Conservation (phyloP, 2,797 vertebrate species). For the Chelon labrosus region DNA sequence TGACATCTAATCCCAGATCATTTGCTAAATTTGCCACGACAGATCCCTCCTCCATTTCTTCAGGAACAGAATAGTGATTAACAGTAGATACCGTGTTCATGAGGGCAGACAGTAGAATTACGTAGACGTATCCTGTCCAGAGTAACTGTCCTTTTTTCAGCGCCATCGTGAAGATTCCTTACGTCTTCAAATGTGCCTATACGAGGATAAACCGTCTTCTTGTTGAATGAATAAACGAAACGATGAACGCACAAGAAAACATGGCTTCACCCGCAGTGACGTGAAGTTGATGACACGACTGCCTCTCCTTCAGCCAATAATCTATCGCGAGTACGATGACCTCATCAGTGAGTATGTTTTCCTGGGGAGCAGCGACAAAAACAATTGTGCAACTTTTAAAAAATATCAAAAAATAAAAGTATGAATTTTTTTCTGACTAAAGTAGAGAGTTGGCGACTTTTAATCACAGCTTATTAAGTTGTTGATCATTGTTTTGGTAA, state of each 20-base stretch:
- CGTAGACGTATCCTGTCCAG: constrained; percentile 29
- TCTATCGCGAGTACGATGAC: background rate
- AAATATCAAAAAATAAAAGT: too few species aligned
- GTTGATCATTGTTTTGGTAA: too few species aligned
- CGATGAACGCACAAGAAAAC: background rate
- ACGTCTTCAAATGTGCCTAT: background rate
- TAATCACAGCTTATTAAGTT: background rate
- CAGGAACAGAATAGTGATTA: constrained; percentile 80
- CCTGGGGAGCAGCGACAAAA: background rate
- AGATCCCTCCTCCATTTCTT: constrained; percentile 82
- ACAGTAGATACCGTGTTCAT: constrained; percentile 48
- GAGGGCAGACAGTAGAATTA: constrained; percentile 33
- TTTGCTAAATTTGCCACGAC: constrained; percentile 83
- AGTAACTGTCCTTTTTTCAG: background rate
- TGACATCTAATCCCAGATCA: constrained; percentile 77
- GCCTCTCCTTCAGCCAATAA: background rate
- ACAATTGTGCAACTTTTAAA: background rate
- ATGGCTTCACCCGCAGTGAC: background rate
- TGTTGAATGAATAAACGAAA: background rate
- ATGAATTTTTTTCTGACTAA: background rate
- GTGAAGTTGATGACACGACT: background rate
- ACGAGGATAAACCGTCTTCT: background rate
- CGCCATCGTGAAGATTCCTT: background rate
- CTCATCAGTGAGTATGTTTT: background rate
- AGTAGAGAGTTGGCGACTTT: background rate